Evolutionary conservation across 2,797 vertebrate genomes (phyloP).

Genomic region (Scarus forsteni): DNA sequence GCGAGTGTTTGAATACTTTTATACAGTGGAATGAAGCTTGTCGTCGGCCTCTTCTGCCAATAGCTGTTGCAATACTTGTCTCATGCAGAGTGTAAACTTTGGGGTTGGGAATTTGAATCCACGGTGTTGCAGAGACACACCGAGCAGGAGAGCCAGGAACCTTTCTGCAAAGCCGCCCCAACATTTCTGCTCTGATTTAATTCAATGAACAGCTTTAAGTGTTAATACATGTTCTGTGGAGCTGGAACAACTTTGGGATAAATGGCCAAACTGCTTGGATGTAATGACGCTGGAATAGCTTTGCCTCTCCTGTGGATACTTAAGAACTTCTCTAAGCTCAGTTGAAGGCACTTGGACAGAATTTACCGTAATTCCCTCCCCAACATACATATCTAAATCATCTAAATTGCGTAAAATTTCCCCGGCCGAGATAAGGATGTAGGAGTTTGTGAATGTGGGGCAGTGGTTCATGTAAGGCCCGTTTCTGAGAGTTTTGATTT

Average conservation of each 20-base stretch:
- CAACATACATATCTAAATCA: slow-evolving; percentile 34
- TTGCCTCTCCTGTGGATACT: slow-evolving; percentile 24
- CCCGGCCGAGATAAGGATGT: slow-evolving; percentile 29
- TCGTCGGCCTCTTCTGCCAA: slow-evolving; percentile 72
- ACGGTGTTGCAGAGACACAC: slow-evolving; percentile 60
- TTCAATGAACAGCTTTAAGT: slow-evolving; percentile 29
- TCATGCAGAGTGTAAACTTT: slow-evolving; percentile 68
- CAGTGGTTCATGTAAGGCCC: slow-evolving; percentile 36
- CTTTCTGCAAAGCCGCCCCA: slow-evolving; percentile 47
- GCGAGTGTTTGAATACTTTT: slow-evolving; percentile 68
- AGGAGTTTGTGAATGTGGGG: slow-evolving; percentile 32
- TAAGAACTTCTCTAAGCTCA: slow-evolving; percentile 13
- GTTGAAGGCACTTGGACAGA: slow-evolving; percentile 6
- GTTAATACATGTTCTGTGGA: slow-evolving; percentile 38
- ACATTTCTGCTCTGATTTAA: slow-evolving; percentile 35
- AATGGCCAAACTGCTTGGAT: slow-evolving; percentile 29
- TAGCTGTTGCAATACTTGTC: slow-evolving; percentile 75
- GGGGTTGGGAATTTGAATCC: slow-evolving; percentile 57
- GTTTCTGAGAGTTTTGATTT: slow-evolving; percentile 60
- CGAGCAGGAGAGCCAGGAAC: slow-evolving; percentile 41
- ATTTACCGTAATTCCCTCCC: slow-evolving; percentile 16
- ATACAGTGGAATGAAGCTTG: slow-evolving; percentile 66
- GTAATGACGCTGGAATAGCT: slow-evolving; percentile 28
- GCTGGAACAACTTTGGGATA: slow-evolving; percentile 17
- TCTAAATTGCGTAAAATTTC: slow-evolving; percentile 17